These are phyloP conservation scores for Capreolus pygargus DNA, from an alignment of 2,113 vertebrate species.

Conservation along the genomic window DNA sequence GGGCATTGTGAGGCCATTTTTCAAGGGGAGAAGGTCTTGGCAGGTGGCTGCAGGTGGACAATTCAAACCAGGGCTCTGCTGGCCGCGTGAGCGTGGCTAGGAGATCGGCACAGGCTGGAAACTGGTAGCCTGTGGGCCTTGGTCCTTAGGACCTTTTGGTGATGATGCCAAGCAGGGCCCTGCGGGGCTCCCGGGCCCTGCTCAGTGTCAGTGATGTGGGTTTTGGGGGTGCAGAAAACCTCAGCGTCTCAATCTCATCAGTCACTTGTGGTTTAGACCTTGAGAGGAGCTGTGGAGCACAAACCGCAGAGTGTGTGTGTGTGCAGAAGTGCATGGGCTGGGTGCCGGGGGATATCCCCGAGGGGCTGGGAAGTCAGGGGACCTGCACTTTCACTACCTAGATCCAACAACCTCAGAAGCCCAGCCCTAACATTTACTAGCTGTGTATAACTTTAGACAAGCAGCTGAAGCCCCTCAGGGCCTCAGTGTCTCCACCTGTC, in stretches of 20 bases:
- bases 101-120: not conserved
- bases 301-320: not conserved
- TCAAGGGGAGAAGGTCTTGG: not conserved
- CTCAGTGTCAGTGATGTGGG: not conserved
- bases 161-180: not conserved
- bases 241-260: not conserved
- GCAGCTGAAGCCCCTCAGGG: not conserved
- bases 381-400: not conserved
- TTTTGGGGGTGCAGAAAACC: not conserved
- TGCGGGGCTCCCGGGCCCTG: not conserved
- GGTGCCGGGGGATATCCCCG: too few relatives aligned
- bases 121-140: too few relatives aligned
- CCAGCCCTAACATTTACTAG: not conserved
- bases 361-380: not conserved
- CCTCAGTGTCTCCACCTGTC: not conserved
- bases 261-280: not conserved
- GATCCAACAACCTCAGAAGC: not conserved
- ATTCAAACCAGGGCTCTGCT: not conserved
- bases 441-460: not conserved
- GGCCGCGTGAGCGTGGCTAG: fast-evolving
- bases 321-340: not conserved
- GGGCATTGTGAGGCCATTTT: not conserved
- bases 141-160: too few relatives aligned
- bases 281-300: not conserved
- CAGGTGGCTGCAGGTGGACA: too few relatives aligned